Evolutionary conservation across 2,797 vertebrate species (phyloP).

Genomic region (Enteromius afrohamiltoni): DNA sequence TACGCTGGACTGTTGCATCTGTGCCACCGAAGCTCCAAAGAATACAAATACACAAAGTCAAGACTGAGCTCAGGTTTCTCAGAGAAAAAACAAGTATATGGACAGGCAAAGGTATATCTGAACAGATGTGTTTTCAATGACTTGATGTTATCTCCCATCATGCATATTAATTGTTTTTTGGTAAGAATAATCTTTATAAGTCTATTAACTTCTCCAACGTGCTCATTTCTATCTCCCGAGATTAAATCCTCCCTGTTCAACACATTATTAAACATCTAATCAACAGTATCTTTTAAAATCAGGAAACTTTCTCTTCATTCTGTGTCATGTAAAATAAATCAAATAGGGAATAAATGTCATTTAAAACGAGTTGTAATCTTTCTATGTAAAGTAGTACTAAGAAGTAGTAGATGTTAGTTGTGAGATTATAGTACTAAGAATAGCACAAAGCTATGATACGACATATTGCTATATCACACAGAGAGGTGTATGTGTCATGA

Average conservation of each 20-base stretch:
- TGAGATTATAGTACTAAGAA: neutral
- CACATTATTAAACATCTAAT: neutral
- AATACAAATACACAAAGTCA: neutral
- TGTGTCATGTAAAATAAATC: neutral
- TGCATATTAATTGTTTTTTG: neutral
- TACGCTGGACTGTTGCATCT: constrained; percentile 34
- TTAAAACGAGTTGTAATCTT: neutral
- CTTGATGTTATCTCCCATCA: neutral
- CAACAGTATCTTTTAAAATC: neutral
- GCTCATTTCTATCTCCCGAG: neutral
- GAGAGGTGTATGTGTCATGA: constrained; percentile 15
- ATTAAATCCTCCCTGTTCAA: neutral
- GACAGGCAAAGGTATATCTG: constrained; percentile 2
- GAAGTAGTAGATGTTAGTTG: neutral
- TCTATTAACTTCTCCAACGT: neutral
- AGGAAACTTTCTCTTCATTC: too few relatives aligned
- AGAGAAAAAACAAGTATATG: neutral
- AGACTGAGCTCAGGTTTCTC: constrained; percentile 5
- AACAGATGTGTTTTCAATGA: neutral
- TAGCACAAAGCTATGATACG: neutral
- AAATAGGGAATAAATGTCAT: neutral
- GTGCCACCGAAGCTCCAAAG: constrained; percentile 35
- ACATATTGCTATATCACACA: constrained; percentile 13
- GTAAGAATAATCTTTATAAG: neutral
- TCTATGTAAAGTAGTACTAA: neutral